Percentiles rank a stretch among this genome's conserved stretches.
Evolutionary conservation across 2,888 invertebrate species (phyloP).

Genomic region (Enoplolaimus lenunculus): DNA sequence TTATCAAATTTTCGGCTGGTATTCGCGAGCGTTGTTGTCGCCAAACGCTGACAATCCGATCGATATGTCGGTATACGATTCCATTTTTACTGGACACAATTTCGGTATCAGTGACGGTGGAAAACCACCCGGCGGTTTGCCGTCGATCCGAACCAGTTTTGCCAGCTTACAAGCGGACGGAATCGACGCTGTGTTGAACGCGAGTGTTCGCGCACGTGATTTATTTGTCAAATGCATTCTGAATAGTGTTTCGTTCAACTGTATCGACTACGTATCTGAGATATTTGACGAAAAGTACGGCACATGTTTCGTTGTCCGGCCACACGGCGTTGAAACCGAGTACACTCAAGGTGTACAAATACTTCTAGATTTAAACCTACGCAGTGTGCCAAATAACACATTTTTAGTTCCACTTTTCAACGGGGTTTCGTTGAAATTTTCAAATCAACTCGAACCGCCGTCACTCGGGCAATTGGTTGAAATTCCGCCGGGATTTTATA

Average conservation of each 20-base stretch:
- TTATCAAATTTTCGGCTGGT: not conserved
- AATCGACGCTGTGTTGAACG: not conserved
- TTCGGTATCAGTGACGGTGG: not conserved
- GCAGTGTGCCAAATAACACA: not conserved
- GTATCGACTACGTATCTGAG: not conserved
- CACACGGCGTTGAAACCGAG: too few relatives aligned
- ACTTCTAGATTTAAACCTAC: not conserved
- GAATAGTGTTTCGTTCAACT: not conserved
- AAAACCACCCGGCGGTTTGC: not conserved
- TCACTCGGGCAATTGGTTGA: not conserved
- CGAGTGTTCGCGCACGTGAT: not conserved
- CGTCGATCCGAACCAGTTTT: not conserved
- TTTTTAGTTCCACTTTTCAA: not conserved
- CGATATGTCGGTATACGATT: not conserved
- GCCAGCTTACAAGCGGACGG: not conserved
- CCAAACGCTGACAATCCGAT: not conserved
- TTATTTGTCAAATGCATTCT: not conserved
- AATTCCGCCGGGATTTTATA: not conserved
- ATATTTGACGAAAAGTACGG: not conserved
- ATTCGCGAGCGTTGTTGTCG: not conserved
- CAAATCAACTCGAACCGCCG: not conserved
- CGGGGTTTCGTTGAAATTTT: not conserved
- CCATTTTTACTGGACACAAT: not conserved
- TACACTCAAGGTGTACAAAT: not conserved
- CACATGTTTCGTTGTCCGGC: not conserved